Percentiles rank a stretch among this genome's conserved stretches.
phyloP scores from a whole-genome alignment of 1,140 invertebrate species.

The Drosophila parvula region DNA sequence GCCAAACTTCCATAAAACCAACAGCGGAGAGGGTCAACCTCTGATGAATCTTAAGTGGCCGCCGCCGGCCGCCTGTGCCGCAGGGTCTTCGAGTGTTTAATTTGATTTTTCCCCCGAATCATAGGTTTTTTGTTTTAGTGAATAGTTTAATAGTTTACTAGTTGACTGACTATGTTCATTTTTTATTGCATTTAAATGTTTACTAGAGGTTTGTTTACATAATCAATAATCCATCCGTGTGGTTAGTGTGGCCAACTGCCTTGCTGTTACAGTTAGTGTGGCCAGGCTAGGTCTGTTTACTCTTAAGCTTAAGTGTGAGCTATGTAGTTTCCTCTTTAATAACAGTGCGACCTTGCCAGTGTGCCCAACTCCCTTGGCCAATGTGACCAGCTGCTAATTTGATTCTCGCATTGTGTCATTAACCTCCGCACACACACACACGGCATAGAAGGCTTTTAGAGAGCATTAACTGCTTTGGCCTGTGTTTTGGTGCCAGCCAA shows the following conservation, averaged over 20 bases:
- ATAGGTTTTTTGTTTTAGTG: conserved; percentile 20
- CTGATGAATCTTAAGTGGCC: conserved; percentile 50
- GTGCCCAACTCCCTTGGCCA: background rate
- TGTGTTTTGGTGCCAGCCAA: conserved; percentile 39
- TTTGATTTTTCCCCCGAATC: conserved; percentile 56
- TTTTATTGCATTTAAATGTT: too few relatives aligned
- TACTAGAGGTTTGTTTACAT: background rate
- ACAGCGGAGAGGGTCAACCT: conserved; percentile 27
- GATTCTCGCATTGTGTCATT: conserved; percentile 56
- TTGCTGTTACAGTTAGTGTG: background rate
- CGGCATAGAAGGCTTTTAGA: conserved; percentile 14
- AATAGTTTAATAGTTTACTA: conserved; percentile 10
- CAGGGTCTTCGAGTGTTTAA: conserved; percentile 64
- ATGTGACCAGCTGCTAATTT: conserved; percentile 3
- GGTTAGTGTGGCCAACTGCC: background rate
- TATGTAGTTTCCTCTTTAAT: background rate
- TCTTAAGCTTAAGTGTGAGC: background rate
- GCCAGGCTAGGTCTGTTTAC: background rate
- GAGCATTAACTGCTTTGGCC: conserved; percentile 58
- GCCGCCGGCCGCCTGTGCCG: conserved; percentile 9
- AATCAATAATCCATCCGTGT: too few relatives aligned
- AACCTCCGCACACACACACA: conserved; percentile 37
- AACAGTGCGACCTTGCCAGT: background rate
- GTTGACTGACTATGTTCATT: background rate
- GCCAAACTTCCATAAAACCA: conserved; percentile 35